phyloP scores from a whole-genome alignment of 1,140 invertebrate species.

The Mycetomoellerius zeteki region DNA sequence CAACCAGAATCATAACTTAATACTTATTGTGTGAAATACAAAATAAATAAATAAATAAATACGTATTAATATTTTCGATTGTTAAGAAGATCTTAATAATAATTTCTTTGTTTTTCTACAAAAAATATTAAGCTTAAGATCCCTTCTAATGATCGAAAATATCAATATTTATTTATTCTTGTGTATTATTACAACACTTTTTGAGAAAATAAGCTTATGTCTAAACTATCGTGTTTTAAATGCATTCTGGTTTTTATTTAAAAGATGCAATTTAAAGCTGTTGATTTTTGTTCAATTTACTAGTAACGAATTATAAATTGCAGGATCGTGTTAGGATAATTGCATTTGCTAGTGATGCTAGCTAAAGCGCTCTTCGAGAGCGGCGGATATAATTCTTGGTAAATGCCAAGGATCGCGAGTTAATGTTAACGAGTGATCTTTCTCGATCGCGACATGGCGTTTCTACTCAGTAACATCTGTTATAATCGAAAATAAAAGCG shows the following conservation, averaged over 20 bases:
- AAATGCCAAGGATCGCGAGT: constrained; percentile 53
- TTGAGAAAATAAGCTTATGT: not conserved
- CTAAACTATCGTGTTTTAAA: too few relatives aligned
- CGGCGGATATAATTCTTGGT: constrained; percentile 14
- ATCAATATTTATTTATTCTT: not conserved
- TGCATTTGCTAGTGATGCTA: constrained; percentile 7
- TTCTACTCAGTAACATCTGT: not conserved
- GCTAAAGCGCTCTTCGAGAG: not conserved
- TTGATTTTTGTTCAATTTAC: not conserved
- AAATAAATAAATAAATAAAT: not conserved
- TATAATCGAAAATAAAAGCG: constrained; percentile 23
- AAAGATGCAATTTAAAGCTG: not conserved
- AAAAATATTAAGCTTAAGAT: not conserved
- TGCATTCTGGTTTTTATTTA: not conserved
- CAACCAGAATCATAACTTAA: not conserved
- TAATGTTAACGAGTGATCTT: constrained; percentile 44
- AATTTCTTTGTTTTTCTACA: not conserved
- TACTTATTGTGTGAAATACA: not conserved
- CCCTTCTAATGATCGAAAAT: not conserved
- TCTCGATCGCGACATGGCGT: constrained; percentile 14
- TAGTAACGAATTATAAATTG: not conserved
- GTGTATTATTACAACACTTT: not conserved
- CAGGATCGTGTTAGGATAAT: constrained; percentile 25
- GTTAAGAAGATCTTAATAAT: not conserved
- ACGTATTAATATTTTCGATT: not conserved